Evolutionary conservation across 2,113 vertebrate genomes (phyloP).

Genomic region (Microcebus lehilahytsara): DNA sequence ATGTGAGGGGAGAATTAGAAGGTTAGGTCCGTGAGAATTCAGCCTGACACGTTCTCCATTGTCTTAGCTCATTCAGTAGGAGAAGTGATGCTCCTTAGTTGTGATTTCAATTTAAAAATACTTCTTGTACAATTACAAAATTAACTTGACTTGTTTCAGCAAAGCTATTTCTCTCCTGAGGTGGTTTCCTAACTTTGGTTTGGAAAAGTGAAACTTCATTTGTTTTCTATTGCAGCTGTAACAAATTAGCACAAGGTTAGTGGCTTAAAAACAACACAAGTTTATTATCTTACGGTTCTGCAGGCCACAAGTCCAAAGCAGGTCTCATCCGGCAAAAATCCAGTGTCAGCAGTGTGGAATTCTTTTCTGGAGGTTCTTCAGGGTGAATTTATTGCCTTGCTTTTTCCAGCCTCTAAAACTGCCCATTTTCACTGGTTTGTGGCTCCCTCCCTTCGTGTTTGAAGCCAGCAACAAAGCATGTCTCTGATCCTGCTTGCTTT

Average conservation of each 20-base stretch:
- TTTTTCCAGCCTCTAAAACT: neutral
- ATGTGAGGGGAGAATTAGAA: neutral
- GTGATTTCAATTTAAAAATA: neutral
- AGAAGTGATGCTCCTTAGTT: neutral
- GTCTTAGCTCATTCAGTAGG: neutral
- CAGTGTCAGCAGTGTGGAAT: neutral
- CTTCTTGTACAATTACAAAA: neutral
- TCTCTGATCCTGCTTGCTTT: no score
- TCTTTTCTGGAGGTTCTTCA: neutral
- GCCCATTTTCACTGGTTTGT: accelerated
- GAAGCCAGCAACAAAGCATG: neutral
- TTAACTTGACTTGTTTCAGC: neutral
- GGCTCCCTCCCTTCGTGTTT: neutral
- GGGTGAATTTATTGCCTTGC: neutral
- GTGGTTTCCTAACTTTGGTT: neutral
- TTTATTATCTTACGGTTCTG: neutral
- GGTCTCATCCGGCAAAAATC: neutral
- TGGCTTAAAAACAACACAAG: neutral
- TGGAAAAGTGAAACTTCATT: neutral
- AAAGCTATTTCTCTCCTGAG: neutral
- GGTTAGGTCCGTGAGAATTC: accelerated
- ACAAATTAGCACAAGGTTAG: neutral
- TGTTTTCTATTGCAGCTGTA: neutral
- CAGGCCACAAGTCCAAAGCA: neutral
- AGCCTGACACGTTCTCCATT: neutral